Conservation (phyloP, 2,113 vertebrate species). For the Prunella fulvescens region DNA sequence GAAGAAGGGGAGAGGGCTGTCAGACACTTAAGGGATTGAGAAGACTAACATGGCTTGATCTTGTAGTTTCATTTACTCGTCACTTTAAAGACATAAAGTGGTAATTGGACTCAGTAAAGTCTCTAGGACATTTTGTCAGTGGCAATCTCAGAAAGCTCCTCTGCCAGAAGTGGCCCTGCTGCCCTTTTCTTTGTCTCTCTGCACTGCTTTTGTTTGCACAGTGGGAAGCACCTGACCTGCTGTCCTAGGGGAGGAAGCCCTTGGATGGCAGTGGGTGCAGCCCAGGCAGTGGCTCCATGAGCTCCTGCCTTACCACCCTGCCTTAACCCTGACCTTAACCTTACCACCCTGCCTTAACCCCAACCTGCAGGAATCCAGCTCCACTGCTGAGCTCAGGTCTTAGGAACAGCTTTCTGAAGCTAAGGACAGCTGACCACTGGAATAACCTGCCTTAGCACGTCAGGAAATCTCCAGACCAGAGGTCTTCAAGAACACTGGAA, state of each 20-base stretch:
- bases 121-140: conserved; percentile 34
- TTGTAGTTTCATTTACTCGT: conserved; percentile 22
- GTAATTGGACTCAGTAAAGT: conserved; percentile 54
- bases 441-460: background rate
- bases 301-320: background rate
- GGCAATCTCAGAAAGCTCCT: background rate
- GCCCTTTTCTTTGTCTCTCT: conserved; percentile 26
- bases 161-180: background rate
- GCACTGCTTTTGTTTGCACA: background rate
- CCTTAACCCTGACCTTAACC: background rate
- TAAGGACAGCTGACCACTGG: background rate
- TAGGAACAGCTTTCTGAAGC: background rate
- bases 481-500: background rate
- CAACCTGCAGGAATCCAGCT: background rate
- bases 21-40: conserved; percentile 7
- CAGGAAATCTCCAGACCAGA: background rate
- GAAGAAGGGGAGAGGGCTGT: conserved; percentile 8
- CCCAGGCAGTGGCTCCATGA: rapidly evolving
- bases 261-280: background rate
- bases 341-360: background rate
- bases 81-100: conserved; percentile 37
- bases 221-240: background rate
- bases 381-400: background rate
- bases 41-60: conserved; percentile 50
- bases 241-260: background rate